phyloP scores from a whole-genome alignment of 1,140 invertebrate genomes.

The Scaptomyza graminum region DNA sequence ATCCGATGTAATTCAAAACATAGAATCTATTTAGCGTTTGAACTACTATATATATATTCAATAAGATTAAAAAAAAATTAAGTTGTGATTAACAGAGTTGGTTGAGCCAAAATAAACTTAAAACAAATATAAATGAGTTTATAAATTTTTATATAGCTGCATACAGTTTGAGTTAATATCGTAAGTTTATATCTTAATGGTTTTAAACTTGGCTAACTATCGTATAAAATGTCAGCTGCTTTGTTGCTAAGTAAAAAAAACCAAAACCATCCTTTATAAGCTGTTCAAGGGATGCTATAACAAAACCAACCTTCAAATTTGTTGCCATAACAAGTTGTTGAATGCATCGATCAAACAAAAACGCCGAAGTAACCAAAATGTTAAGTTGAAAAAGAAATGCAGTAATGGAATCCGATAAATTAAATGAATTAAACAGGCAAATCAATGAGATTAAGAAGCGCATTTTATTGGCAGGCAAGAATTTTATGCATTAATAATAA shows the following conservation, averaged over 20 bases:
- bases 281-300: not conserved
- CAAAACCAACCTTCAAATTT: conserved; percentile 2
- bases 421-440: conserved; percentile 89
- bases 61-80: not conserved
- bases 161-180: not conserved
- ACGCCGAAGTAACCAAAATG: not conserved
- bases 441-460: conserved; percentile 92
- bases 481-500: not conserved
- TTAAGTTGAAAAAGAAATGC: not conserved
- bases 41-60: no score
- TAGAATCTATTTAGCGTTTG: not conserved
- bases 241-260: not conserved
- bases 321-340: conserved; percentile 54
- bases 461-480: conserved; percentile 90
- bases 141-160: no score
- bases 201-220: not conserved
- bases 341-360: conserved; percentile 60
- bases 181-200: not conserved
- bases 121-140: no score
- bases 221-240: not conserved
- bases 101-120: no score
- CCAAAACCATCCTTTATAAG: not conserved
- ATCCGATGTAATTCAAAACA: conserved; percentile 5
- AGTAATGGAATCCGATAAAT: conserved; percentile 85
- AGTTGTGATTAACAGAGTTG: not conserved